These are phyloP conservation scores for Silurus asotus DNA, from an alignment of 2,113 vertebrate species.

Conservation along the genomic window DNA sequence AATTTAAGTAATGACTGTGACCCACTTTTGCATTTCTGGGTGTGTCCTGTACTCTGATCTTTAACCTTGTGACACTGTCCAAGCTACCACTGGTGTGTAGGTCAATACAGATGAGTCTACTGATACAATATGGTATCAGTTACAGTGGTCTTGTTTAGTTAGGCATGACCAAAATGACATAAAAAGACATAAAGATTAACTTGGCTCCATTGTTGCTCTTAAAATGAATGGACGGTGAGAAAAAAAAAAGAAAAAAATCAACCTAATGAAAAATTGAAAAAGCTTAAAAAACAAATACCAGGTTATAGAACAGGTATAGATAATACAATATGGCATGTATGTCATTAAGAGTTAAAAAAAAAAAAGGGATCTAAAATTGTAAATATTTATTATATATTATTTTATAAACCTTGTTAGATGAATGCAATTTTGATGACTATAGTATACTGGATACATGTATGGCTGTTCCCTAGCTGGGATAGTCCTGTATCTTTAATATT, in stretches of 20 bases:
- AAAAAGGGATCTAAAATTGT: not conserved
- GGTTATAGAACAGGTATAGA: not conserved
- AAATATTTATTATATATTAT: not conserved
- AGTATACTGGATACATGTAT: not conserved
- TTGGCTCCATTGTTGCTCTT: not conserved
- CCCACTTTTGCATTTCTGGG: constrained; percentile 48
- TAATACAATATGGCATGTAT: not conserved
- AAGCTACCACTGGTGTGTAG: constrained; percentile 13
- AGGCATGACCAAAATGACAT: not conserved
- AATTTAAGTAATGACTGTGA: constrained; percentile 46
- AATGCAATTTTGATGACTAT: constrained; percentile 9
- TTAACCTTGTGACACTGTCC: constrained; percentile 43
- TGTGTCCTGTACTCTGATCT: constrained; percentile 54
- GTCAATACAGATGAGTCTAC: constrained; percentile 33
- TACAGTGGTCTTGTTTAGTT: constrained; percentile 51
- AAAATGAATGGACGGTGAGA: not conserved
- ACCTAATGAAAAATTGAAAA: not conserved
- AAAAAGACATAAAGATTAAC: not conserved
- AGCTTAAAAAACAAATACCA: not conserved
- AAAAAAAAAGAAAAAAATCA: not conserved
- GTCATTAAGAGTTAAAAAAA: not conserved
- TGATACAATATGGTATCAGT: constrained; percentile 34
- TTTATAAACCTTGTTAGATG: not conserved
- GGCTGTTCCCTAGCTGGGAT: constrained; percentile 47
- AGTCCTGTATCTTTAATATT: constrained; percentile 56